A percentile compares a stretch with the other conserved stretches of the same genome.
phyloP scores from a whole-genome alignment of 30 jellyfish, hydroid and myxozoan genomes.

The Turritopsis rubra region DNA sequence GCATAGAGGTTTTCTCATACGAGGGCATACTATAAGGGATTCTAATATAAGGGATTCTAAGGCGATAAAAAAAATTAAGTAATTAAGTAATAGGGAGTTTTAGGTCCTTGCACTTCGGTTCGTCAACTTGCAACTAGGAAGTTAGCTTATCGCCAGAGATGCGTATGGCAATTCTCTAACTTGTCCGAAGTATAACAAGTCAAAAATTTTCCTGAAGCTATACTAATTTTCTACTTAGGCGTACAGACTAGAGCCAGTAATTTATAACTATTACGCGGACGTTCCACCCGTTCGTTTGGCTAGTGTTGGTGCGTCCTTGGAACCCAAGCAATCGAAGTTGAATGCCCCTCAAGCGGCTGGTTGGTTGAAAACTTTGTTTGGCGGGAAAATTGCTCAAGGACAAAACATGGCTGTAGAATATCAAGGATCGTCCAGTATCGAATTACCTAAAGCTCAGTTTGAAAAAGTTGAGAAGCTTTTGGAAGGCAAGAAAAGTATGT shows the following conservation, averaged over 20 bases:
- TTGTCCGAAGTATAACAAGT: too few relatives aligned
- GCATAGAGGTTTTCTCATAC: too few relatives aligned
- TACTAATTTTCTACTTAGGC: too few relatives aligned
- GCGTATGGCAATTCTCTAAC: too few relatives aligned
- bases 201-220: too few relatives aligned
- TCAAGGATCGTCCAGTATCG: slow-evolving; percentile 9
- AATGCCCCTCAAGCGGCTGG: slow-evolving; percentile 42
- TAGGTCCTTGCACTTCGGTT: too few relatives aligned
- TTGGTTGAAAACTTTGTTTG: slow-evolving; percentile 47
- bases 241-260: slow-evolving; percentile 85
- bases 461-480: slow-evolving; percentile 50
- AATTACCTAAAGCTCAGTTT: slow-evolving; percentile 44
- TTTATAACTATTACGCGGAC: slow-evolving; percentile 61
- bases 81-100: too few relatives aligned
- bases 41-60: too few relatives aligned
- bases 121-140: too few relatives aligned
- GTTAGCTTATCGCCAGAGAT: too few relatives aligned
- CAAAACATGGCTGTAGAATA: slow-evolving; percentile 18
- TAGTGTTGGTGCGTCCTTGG: slow-evolving; percentile 24
- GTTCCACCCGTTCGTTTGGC: slow-evolving; percentile 76
- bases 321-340: slow-evolving; percentile 7
- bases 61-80: too few relatives aligned
- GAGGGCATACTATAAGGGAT: too few relatives aligned
- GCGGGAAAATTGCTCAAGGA: slow-evolving; percentile 11
- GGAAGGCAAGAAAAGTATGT: slow-evolving; percentile 53